A percentile compares a stretch with the other conserved stretches of the same genome.
These are phyloP conservation scores for Molanna angustata DNA, from an alignment of 2,888 invertebrate genomes.

Conservation along the genomic window DNA sequence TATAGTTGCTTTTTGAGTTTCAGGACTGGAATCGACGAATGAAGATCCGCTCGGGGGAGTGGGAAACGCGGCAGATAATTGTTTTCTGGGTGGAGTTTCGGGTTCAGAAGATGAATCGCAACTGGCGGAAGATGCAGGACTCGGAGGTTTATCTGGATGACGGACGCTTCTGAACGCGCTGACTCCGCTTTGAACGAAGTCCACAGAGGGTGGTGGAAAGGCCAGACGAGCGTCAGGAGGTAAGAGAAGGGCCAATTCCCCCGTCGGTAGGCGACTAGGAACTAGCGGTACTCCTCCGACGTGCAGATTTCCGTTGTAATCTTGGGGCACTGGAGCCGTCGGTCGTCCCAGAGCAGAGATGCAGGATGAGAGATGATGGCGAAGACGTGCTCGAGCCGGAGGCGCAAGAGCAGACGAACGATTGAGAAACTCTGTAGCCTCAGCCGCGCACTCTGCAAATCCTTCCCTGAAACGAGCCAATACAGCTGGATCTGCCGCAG, in stretches of 20 bases:
- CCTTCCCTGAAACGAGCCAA: conserved; percentile 83
- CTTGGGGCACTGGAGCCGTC: conserved; percentile 38
- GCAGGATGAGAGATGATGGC: conserved; percentile 63
- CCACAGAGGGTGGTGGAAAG: conserved; percentile 41
- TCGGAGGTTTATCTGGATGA: conserved; percentile 49
- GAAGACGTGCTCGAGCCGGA: conserved; percentile 56
- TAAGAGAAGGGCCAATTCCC: conserved; percentile 64
- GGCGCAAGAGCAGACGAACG: conserved; percentile 52
- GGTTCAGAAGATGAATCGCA: conserved; percentile 59
- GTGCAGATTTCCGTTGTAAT: conserved; percentile 50
- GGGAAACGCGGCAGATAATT: conserved; percentile 46
- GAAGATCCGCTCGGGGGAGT: conserved; percentile 61
- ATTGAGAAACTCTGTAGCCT: conserved; percentile 68
- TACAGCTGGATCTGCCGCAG: conserved; percentile 80
- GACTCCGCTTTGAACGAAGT: conserved; percentile 34
- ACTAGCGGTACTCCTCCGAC: conserved; percentile 64
- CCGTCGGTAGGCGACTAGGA: conserved; percentile 62
- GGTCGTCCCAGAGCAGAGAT: conserved; percentile 58
- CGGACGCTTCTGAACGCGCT: conserved; percentile 52
- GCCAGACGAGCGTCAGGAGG: conserved; percentile 57
- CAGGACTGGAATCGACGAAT: conserved; percentile 54
- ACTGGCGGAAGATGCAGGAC: conserved; percentile 68
- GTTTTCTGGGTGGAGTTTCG: conserved; percentile 52
- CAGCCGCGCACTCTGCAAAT: conserved; percentile 84
- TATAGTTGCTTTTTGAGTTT: conserved; percentile 52